Evolutionary conservation across 1,140 invertebrate species (phyloP).

Genomic region (Adoxophyes honmai): DNA sequence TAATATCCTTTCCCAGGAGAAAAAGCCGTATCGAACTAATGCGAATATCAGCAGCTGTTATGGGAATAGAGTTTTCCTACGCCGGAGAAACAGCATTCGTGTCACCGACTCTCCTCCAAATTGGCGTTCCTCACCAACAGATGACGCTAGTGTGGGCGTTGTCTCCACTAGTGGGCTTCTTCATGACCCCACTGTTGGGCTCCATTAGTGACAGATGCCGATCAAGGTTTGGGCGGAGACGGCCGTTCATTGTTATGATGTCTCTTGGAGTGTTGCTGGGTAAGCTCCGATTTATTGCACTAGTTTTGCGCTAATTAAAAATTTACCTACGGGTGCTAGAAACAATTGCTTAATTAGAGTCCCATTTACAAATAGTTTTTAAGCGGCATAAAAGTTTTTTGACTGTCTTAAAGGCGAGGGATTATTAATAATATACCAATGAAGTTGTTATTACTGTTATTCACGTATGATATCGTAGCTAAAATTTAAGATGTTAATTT

Average conservation of each 20-base stretch:
- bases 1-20: conserved; percentile 79
- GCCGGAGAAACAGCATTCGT: conserved; percentile 98
- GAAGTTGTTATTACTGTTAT: too few species aligned
- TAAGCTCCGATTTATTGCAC: conserved; percentile 57
- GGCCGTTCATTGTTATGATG: conserved; percentile 94
- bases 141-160: conserved; percentile 98
- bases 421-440: too few species aligned
- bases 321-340: too few species aligned
- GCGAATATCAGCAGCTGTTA: conserved; percentile 93
- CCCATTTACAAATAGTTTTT: too few species aligned
- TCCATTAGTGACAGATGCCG: conserved; percentile 94
- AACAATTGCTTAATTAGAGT: too few species aligned
- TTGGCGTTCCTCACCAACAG: conserved; percentile 92
- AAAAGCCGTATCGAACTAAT: conserved; percentile 91
- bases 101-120: conserved; percentile 94
- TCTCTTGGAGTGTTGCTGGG: conserved; percentile 93
- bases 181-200: conserved; percentile 94
- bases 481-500: too few species aligned
- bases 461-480: too few species aligned
- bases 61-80: conserved; percentile 98
- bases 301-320: neutral
- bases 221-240: conserved; percentile 86
- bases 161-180: conserved; percentile 94
- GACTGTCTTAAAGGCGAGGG: too few species aligned
- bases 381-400: too few species aligned